phyloP scores from a whole-genome alignment of 1,140 invertebrate genomes.

The Drosophila pruinosa region DNA sequence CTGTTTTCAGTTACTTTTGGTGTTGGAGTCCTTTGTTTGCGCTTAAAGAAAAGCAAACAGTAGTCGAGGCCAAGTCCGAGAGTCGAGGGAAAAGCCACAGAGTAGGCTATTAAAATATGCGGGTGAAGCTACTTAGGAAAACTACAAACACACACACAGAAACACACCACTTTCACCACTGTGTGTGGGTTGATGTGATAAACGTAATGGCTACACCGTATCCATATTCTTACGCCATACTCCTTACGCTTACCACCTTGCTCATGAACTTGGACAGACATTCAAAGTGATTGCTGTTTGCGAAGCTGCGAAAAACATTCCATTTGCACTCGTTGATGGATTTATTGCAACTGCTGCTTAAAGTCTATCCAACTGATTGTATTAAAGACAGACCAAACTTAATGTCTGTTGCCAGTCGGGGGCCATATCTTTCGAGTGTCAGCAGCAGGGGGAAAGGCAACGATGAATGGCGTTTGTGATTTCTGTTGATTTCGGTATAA shows the following conservation, averaged over 20 bases:
- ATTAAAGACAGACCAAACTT: slow-evolving; percentile 11
- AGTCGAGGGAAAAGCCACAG: slow-evolving; percentile 11
- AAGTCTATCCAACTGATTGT: slow-evolving; percentile 1
- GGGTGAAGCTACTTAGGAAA: slow-evolving; percentile 35
- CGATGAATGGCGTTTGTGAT: slow-evolving; percentile 69
- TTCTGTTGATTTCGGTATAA: slow-evolving; percentile 70
- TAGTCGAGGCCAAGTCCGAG: too few species aligned
- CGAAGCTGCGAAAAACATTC: slow-evolving; percentile 10
- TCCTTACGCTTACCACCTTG: too few species aligned
- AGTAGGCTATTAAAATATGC: slow-evolving; percentile 81
- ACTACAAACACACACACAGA: slow-evolving; percentile 11
- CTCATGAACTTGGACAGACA: slow-evolving; percentile 30
- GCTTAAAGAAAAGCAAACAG: slow-evolving; percentile 71
- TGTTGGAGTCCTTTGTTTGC: slow-evolving; percentile 56
- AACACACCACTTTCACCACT: slow-evolving; percentile 6
- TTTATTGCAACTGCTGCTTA: slow-evolving; percentile 34
- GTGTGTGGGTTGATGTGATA: slow-evolving; percentile 48
- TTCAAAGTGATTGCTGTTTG: slow-evolving; percentile 72
- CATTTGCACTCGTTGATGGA: slow-evolving; percentile 27
- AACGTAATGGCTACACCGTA: slow-evolving; percentile 62
- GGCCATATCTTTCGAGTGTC: neutral
- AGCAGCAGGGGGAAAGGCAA: neutral
- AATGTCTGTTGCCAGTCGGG: neutral
- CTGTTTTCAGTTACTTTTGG: slow-evolving; percentile 26
- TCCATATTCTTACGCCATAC: slow-evolving; percentile 31